These are phyloP conservation scores for Hypocryptadius cinnamomeus DNA, from an alignment of 2,113 vertebrate genomes.

Conservation along the genomic window DNA sequence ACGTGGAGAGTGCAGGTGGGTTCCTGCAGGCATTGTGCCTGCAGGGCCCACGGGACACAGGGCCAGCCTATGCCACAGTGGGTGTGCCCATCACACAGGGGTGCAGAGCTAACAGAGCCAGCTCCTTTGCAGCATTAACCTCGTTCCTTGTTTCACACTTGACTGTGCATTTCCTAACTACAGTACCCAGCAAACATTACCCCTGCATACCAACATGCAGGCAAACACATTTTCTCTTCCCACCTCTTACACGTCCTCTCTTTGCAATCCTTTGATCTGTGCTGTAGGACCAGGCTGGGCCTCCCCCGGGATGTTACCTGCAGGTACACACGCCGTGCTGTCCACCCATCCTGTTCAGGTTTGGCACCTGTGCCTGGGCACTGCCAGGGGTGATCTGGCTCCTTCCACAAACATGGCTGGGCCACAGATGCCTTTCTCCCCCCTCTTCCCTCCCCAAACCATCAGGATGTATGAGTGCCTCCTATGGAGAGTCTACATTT, in stretches of 20 bases:
- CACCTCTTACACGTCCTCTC: neutral
- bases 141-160: neutral
- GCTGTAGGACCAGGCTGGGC: neutral
- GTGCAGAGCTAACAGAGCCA: neutral
- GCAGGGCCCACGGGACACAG: rapidly evolving
- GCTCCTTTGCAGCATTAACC: neutral
- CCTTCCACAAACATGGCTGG: neutral
- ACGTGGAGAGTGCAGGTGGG: rapidly evolving
- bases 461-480: conserved; percentile 14
- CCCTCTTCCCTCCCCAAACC: neutral
- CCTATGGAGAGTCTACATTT: conserved; percentile 43
- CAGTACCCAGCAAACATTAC: neutral
- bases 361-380: neutral
- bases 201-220: rapidly evolving
- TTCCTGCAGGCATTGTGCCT: neutral
- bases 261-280: neutral
- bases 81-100: rapidly evolving
- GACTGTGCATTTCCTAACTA: neutral
- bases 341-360: neutral
- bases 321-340: neutral
- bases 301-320: neutral
- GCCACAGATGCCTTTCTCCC: neutral
- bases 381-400: neutral
- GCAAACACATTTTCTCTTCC: neutral
- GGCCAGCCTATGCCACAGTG: neutral